A percentile compares a stretch with the other conserved stretches of the same genome.
phyloP scores from a whole-genome alignment of 1,140 invertebrate species.

The Anastrepha ludens region DNA sequence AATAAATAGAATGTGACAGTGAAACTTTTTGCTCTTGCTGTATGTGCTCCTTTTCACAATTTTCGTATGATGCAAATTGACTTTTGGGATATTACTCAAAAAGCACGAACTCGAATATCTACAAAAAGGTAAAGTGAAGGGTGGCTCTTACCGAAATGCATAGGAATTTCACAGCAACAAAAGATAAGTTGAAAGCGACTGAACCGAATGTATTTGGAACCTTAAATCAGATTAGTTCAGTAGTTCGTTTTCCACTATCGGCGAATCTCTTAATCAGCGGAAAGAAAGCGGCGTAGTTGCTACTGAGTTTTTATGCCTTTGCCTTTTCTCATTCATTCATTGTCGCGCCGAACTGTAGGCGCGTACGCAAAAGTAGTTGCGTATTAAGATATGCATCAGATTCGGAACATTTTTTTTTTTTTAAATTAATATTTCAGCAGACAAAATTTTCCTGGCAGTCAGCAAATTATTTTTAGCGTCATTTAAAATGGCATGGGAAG shows the following conservation, averaged over 20 bases:
- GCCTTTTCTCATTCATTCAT: too few species aligned
- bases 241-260: background rate
- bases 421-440: too few species aligned
- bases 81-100: slow-evolving; percentile 29
- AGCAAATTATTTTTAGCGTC: background rate
- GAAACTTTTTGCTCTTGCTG: background rate
- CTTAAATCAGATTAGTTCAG: background rate
- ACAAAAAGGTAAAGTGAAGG: background rate
- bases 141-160: background rate
- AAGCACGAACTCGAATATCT: background rate
- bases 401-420: background rate
- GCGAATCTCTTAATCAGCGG: too few species aligned
- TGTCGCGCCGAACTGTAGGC: background rate
- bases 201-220: background rate
- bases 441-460: background rate
- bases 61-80: background rate
- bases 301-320: too few species aligned
- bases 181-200: background rate
- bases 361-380: background rate
- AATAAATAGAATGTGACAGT: slow-evolving; percentile 15
- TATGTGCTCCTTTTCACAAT: background rate
- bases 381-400: background rate
- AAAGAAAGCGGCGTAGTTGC: too few species aligned
- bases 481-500: background rate
- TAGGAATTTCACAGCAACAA: background rate